phyloP scores from a whole-genome alignment of 2,113 vertebrate species.

The Geococcyx californianus region DNA sequence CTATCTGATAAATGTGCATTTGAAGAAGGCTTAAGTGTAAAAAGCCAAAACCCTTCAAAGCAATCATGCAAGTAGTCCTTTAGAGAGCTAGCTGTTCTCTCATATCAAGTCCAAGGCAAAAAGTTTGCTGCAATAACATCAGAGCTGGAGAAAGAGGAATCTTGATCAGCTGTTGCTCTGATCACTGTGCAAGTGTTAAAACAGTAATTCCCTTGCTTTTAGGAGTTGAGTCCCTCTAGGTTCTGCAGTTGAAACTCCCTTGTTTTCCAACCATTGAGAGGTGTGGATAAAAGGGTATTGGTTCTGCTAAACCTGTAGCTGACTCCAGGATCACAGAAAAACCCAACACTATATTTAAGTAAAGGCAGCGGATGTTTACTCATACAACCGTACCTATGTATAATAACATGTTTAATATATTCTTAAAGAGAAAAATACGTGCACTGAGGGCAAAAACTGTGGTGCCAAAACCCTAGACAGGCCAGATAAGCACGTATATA shows the following conservation, averaged over 20 bases:
- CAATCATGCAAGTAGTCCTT: neutral
- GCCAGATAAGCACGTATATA: no score
- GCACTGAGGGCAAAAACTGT: neutral
- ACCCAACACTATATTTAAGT: neutral
- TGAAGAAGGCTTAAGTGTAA: neutral
- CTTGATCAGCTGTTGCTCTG: neutral
- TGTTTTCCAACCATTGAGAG: neutral
- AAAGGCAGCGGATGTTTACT: neutral
- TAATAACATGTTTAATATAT: neutral
- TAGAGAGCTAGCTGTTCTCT: neutral
- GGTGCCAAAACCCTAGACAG: neutral
- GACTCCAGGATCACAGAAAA: neutral
- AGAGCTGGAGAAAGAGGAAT: neutral
- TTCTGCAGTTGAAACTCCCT: neutral
- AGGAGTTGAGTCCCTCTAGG: neutral
- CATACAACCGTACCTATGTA: neutral
- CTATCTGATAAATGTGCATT: neutral
- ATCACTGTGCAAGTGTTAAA: neutral
- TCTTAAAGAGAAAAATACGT: neutral
- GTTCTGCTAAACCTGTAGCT: neutral
- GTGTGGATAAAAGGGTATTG: neutral
- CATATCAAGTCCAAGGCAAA: neutral
- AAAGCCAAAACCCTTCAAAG: neutral
- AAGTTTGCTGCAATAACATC: neutral
- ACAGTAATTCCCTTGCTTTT: neutral